phyloP scores from a whole-genome alignment of 2,888 invertebrate genomes.

The Galeopsomyia nigrocyanea region DNA sequence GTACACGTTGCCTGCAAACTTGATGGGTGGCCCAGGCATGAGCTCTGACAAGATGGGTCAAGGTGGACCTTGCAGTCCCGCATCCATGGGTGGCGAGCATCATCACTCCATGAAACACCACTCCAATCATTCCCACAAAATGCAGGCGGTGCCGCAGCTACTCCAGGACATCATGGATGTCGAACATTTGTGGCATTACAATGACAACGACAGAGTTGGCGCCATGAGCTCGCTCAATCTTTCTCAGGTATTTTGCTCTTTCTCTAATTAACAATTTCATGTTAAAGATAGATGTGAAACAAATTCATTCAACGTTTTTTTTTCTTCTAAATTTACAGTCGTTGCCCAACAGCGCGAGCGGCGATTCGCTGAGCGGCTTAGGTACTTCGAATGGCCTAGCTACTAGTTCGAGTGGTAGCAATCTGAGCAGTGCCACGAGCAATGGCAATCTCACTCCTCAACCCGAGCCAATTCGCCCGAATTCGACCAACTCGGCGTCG shows the following conservation, averaged over 20 bases:
- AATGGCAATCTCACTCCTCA: conserved; percentile 47
- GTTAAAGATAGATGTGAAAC: too few relatives aligned
- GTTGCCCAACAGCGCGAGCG: conserved; percentile 30
- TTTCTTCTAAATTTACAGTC: conserved; percentile 26
- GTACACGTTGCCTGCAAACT: conserved; percentile 83
- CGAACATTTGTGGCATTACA: conserved; percentile 95
- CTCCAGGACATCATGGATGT: conserved; percentile 94
- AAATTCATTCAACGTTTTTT: neutral
- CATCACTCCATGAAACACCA: conserved; percentile 64
- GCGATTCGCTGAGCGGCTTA: conserved; percentile 47
- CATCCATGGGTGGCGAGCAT: conserved; percentile 63
- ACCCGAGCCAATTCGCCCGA: conserved; percentile 44
- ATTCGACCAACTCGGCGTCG: conserved; percentile 40
- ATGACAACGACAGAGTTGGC: conserved; percentile 81
- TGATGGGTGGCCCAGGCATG: conserved; percentile 70
- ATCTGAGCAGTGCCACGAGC: conserved; percentile 24
- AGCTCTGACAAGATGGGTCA: conserved; percentile 64
- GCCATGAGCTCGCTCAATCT: conserved; percentile 61
- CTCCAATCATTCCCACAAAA: conserved; percentile 65
- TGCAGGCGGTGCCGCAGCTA: conserved; percentile 65
- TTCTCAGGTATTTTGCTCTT: conserved; percentile 31
- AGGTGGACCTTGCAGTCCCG: conserved; percentile 64
- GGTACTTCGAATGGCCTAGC: conserved; percentile 21
- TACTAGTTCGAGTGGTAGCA: conserved; percentile 20
- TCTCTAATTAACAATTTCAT: too few relatives aligned